Percentiles rank a stretch among this genome's conserved stretches.
phyloP scores from a whole-genome alignment of 2,113 vertebrate species.

The Cyprinus carpio region DNA sequence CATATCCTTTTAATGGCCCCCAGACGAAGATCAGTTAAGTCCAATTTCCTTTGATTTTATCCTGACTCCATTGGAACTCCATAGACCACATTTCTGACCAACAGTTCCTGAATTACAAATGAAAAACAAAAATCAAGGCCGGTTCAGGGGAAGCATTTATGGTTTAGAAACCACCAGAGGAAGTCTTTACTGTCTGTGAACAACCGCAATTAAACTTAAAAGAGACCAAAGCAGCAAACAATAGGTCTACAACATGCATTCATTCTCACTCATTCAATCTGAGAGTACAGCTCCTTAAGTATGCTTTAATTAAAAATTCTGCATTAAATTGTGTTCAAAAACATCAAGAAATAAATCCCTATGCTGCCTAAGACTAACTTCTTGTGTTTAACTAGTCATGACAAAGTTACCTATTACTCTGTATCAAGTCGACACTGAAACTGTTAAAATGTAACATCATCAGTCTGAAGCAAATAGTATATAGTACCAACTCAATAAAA shows the following conservation, averaged over 20 bases:
- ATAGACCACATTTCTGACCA: conserved; percentile 38
- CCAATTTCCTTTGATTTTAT: conserved; percentile 55
- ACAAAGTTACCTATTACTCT: too few relatives aligned
- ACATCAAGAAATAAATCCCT: too few relatives aligned
- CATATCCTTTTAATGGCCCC: conserved; percentile 39
- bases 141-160: conserved; percentile 53
- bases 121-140: conserved; percentile 4
- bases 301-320: not conserved
- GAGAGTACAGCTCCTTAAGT: not conserved
- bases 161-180: conserved; percentile 56
- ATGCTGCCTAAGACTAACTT: too few relatives aligned
- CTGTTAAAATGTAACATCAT: too few relatives aligned
- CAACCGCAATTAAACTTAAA: conserved; percentile 64
- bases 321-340: not conserved
- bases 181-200: conserved; percentile 62
- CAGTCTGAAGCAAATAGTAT: too few relatives aligned
- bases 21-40: conserved; percentile 46
- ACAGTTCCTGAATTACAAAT: conserved; percentile 36
- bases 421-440: too few relatives aligned
- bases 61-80: conserved; percentile 32
- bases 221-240: conserved; percentile 39
- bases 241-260: conserved; percentile 4
- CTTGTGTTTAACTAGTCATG: too few relatives aligned
- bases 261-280: conserved; percentile 25
- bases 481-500: too few relatives aligned